Evolutionary conservation across 2,888 invertebrate species (phyloP).

Genomic region (Didymodactylos carnosus): DNA sequence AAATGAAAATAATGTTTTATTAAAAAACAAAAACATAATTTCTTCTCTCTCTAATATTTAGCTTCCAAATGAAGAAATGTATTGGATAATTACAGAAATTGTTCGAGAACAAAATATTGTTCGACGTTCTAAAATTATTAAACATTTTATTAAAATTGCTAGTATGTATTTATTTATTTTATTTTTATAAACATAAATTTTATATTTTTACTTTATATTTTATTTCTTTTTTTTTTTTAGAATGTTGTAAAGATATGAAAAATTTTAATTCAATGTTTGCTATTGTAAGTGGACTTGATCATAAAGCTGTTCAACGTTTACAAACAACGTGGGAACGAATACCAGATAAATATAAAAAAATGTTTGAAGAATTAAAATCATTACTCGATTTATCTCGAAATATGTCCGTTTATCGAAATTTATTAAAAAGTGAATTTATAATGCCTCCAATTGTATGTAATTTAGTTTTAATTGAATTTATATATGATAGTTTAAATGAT

Average conservation of each 20-base stretch:
- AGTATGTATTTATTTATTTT: neutral
- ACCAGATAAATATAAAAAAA: slow-evolving; percentile 69
- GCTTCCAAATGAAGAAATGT: slow-evolving; percentile 66
- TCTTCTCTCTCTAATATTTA: no score
- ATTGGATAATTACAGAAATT: slow-evolving; percentile 97
- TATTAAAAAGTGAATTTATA: slow-evolving; percentile 68
- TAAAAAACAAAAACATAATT: no score
- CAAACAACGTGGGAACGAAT: slow-evolving; percentile 89
- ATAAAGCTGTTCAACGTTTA: slow-evolving; percentile 74
- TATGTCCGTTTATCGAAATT: slow-evolving; percentile 91
- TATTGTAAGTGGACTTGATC: slow-evolving; percentile 84
- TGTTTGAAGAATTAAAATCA: slow-evolving; percentile 59
- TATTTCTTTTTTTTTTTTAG: neutral
- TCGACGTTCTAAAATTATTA: slow-evolving; percentile 79
- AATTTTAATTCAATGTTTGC: slow-evolving; percentile 99
- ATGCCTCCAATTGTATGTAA: slow-evolving; percentile 55
- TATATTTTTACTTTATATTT: neutral
- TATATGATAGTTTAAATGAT: neutral
- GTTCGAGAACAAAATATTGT: slow-evolving; percentile 71
- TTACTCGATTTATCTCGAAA: slow-evolving; percentile 95
- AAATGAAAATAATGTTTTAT: no score
- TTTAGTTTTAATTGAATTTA: neutral
- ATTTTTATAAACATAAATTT: neutral
- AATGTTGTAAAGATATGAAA: slow-evolving; percentile 72
- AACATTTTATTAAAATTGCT: slow-evolving; percentile 51